Evolutionary conservation across 2,888 invertebrate species (phyloP).

Genomic region (Taenaris catops): DNA sequence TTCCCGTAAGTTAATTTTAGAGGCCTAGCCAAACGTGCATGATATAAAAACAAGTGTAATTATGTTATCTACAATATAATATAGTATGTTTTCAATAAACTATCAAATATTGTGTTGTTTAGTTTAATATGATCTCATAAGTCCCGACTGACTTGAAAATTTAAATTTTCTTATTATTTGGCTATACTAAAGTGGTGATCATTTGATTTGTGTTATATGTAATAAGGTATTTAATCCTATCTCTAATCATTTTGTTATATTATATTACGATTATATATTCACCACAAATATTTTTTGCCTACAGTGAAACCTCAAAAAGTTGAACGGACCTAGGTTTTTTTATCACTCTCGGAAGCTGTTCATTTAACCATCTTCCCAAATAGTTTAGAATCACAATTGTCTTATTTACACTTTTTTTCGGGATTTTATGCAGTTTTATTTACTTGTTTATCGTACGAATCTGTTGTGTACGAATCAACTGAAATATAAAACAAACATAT

Average conservation of each 20-base stretch:
- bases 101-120: constrained; percentile 16
- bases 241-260: constrained; percentile 23
- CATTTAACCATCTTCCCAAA: too few species aligned
- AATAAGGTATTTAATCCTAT: constrained; percentile 31
- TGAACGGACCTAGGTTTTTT: too few species aligned
- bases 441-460: too few species aligned
- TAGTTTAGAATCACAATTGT: too few species aligned
- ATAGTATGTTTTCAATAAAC: constrained; percentile 17
- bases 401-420: too few species aligned
- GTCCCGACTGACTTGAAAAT: constrained; percentile 44
- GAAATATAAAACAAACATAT: too few species aligned
- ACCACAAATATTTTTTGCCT: constrained; percentile 39
- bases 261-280: constrained; percentile 25
- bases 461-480: too few species aligned
- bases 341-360: too few species aligned
- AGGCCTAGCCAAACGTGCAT: constrained; percentile 37
- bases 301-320: too few species aligned
- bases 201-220: constrained; percentile 25
- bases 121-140: constrained; percentile 60
- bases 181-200: constrained; percentile 17
- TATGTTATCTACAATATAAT: constrained; percentile 15
- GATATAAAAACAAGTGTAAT: constrained; percentile 14
- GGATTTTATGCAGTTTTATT: too few species aligned
- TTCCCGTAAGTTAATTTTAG: constrained; percentile 28
- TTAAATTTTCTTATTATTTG: constrained; percentile 25